phyloP scores from a whole-genome alignment of 2,113 vertebrate genomes.

The Morone saxatilis region DNA sequence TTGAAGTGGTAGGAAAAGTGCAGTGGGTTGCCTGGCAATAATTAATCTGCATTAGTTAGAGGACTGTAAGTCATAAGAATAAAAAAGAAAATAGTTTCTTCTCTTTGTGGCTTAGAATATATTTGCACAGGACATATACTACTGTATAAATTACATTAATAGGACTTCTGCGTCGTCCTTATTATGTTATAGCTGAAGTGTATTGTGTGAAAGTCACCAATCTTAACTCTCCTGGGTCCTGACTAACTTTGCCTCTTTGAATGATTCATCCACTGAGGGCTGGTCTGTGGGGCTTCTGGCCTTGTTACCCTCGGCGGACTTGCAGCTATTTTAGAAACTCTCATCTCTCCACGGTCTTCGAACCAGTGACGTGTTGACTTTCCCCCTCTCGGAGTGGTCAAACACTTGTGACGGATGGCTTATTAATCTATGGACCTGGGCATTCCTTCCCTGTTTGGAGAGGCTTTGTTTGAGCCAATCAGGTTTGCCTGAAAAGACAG shows the following conservation, averaged over 20 bases:
- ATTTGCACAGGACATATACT: neutral
- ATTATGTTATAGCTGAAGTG: neutral
- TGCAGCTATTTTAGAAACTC: constrained; percentile 32
- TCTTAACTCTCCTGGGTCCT: constrained; percentile 18
- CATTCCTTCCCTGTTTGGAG: constrained; percentile 62
- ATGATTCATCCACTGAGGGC: constrained; percentile 68
- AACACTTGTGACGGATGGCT: constrained; percentile 53
- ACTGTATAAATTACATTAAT: neutral
- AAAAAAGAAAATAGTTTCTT: neutral
- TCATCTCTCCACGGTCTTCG: constrained; percentile 23
- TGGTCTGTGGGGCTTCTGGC: constrained; percentile 7
- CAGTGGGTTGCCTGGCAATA: constrained; percentile 46
- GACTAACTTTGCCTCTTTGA: constrained; percentile 48
- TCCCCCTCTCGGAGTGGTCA: constrained; percentile 20
- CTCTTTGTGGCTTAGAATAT: neutral
- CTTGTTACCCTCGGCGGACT: constrained; percentile 42
- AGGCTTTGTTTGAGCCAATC: constrained; percentile 54
- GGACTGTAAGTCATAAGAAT: neutral
- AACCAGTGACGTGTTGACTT: constrained; percentile 49
- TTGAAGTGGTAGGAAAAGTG: constrained; percentile 12
- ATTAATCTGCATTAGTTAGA: constrained; percentile 43
- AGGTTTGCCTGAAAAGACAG: constrained; percentile 48
- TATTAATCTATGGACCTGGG: constrained; percentile 44
- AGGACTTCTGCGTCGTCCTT: neutral
- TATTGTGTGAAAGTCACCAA: neutral